phyloP scores from a whole-genome alignment of 2,888 invertebrate genomes.

The Drosophila conformis region DNA sequence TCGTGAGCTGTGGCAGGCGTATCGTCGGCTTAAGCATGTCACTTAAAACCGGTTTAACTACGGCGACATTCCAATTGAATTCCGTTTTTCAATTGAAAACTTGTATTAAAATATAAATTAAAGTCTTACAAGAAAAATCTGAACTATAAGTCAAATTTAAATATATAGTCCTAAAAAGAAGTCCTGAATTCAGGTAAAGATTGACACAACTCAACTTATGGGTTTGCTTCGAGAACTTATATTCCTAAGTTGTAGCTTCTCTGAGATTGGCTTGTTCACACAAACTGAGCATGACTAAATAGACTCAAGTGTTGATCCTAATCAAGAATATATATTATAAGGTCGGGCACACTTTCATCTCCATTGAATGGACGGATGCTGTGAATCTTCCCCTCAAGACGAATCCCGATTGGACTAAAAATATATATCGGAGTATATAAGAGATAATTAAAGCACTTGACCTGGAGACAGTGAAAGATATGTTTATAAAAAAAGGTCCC shows the following conservation, averaged over 20 bases:
- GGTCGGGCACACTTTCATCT: accelerated
- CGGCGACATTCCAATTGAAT: neutral
- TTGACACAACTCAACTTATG: neutral
- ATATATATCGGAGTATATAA: neutral
- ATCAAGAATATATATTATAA: neutral
- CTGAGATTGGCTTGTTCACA: neutral
- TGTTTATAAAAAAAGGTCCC: neutral
- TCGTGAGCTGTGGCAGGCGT: slow-evolving; percentile 57
- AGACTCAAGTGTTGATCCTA: neutral
- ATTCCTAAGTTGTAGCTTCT: neutral
- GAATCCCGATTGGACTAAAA: neutral
- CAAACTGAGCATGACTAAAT: neutral
- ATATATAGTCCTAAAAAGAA: neutral
- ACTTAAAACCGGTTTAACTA: slow-evolving; percentile 52
- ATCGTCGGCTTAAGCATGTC: slow-evolving; percentile 32
- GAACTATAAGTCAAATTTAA: neutral
- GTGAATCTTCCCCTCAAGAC: neutral
- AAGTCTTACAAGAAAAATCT: neutral
- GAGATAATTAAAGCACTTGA: neutral
- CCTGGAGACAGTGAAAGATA: neutral
- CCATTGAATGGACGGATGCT: neutral
- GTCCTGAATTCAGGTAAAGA: neutral
- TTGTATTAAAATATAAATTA: neutral
- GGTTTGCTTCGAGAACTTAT: neutral
- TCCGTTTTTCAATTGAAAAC: neutral